A percentile compares a stretch with the other conserved stretches of the same genome.
Evolutionary conservation across 2,113 vertebrate genomes (phyloP).

Genomic region (Paracanthobrama guichenoti): DNA sequence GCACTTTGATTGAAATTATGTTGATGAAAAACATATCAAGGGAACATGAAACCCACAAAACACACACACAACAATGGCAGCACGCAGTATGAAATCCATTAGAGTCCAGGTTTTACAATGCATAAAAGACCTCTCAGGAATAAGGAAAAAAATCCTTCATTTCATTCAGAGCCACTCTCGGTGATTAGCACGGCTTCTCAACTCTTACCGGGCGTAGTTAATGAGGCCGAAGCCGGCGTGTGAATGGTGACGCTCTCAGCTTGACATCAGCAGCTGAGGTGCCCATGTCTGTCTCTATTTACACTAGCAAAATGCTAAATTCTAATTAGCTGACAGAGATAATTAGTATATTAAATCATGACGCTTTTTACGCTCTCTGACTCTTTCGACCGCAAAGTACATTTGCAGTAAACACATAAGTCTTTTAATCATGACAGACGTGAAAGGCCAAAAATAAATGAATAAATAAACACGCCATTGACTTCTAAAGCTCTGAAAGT

Average conservation of each 20-base stretch:
- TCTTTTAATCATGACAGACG: constrained; percentile 53
- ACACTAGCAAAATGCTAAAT: constrained; percentile 50
- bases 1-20: background rate
- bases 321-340: constrained; percentile 58
- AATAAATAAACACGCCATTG: constrained; percentile 16
- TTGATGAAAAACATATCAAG: background rate
- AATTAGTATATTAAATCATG: constrained; percentile 62
- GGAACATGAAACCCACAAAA: background rate
- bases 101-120: constrained; percentile 7
- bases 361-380: constrained; percentile 14
- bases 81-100: constrained; percentile 20
- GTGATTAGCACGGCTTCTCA: constrained; percentile 51
- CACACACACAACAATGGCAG: background rate
- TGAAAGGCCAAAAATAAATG: constrained; percentile 39
- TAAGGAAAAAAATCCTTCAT: constrained; percentile 12
- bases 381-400: constrained; percentile 50
- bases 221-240: constrained; percentile 47
- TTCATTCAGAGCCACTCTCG: constrained; percentile 37
- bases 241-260: constrained; percentile 45
- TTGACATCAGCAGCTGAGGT: constrained; percentile 47
- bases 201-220: constrained; percentile 50
- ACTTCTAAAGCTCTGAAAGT: constrained; percentile 53
- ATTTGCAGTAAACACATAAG: constrained; percentile 56
- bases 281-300: constrained; percentile 56
- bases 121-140: background rate